phyloP scores from a whole-genome alignment of 2,797 vertebrate species.

The Oryzias dopingdopingensis region DNA sequence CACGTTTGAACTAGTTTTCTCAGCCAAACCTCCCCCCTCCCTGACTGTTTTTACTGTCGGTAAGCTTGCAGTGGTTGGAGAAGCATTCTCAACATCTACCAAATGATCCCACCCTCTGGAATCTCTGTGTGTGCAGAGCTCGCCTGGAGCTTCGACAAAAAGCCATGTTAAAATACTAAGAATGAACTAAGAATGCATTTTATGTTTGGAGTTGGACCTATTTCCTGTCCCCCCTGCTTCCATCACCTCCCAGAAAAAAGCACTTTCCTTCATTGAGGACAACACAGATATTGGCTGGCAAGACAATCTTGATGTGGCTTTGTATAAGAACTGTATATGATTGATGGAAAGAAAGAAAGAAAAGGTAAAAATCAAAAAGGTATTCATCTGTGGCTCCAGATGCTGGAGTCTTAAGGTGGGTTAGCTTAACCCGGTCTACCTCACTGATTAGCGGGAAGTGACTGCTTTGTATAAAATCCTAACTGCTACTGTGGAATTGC shows the following conservation, averaged over 20 bases:
- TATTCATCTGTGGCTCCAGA: constrained; percentile 74
- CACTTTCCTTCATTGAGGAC: constrained; percentile 77
- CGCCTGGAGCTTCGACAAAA: constrained; percentile 69
- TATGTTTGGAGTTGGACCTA: constrained; percentile 76
- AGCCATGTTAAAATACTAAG: constrained; percentile 79
- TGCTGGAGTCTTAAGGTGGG: constrained; percentile 77
- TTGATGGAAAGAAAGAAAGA: constrained; percentile 57
- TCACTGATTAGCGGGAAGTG: constrained; percentile 83
- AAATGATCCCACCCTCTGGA: constrained; percentile 74
- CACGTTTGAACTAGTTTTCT: constrained; percentile 60
- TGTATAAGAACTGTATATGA: constrained; percentile 67
- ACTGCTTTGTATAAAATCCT: constrained; percentile 82
- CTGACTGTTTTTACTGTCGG: constrained; percentile 69
- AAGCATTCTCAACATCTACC: constrained; percentile 77
- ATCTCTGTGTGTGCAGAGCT: constrained; percentile 67
- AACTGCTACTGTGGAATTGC: constrained; percentile 80
- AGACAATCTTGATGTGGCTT: constrained; percentile 82
- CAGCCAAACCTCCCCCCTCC: constrained; percentile 61
- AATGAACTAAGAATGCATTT: constrained; percentile 75
- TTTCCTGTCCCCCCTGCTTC: constrained; percentile 49
- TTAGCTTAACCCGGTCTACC: constrained; percentile 84
- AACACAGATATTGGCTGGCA: constrained; percentile 78
- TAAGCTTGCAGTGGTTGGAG: constrained; percentile 74
- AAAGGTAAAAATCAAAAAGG: constrained; percentile 61
- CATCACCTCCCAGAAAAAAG: constrained; percentile 64